Percentiles rank a stretch among this genome's conserved stretches.
Conservation (phyloP, 2,888 invertebrate species). For the Lochmaea crataegi region DNA sequence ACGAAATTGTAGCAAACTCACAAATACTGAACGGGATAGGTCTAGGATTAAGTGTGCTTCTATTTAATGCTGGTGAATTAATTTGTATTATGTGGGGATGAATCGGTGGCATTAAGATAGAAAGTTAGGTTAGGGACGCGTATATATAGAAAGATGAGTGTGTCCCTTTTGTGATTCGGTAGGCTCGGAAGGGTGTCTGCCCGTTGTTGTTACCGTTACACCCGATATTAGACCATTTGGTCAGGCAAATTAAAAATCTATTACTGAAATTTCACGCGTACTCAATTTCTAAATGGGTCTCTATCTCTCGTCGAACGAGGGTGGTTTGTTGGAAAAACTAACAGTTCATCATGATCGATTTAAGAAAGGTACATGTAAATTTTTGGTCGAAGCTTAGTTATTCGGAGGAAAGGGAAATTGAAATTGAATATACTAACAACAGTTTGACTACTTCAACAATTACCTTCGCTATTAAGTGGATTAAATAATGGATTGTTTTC, state of each 20-base stretch:
- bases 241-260: conserved; percentile 65
- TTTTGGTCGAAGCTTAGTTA: conserved; percentile 1
- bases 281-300: conserved; percentile 40
- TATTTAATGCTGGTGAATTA: conserved; percentile 64
- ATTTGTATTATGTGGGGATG: conserved; percentile 65
- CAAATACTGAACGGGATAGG: conserved; percentile 40
- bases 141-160: conserved; percentile 47
- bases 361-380: conserved; percentile 20
- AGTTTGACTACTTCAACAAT: conserved; percentile 9
- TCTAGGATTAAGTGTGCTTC: conserved; percentile 61
- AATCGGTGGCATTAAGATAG: conserved; percentile 63
- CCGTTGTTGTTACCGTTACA: conserved; percentile 13
- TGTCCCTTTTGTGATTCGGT: conserved; percentile 46
- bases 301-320: conserved; percentile 13
- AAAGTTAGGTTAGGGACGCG: conserved; percentile 58
- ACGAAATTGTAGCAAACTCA: conserved; percentile 6
- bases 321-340: conserved; percentile 28
- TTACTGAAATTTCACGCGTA: conserved; percentile 55
- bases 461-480: conserved; percentile 9
- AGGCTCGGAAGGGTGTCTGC: conserved; percentile 49
- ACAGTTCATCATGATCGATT: conserved; percentile 4
- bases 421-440: conserved; percentile 8
- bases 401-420: background rate
- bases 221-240: conserved; percentile 62
- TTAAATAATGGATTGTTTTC: background rate